A percentile compares a stretch with the other conserved stretches of the same genome.
phyloP scores from a whole-genome alignment of 2,888 invertebrate genomes.

The Falcaria lacertinaria region DNA sequence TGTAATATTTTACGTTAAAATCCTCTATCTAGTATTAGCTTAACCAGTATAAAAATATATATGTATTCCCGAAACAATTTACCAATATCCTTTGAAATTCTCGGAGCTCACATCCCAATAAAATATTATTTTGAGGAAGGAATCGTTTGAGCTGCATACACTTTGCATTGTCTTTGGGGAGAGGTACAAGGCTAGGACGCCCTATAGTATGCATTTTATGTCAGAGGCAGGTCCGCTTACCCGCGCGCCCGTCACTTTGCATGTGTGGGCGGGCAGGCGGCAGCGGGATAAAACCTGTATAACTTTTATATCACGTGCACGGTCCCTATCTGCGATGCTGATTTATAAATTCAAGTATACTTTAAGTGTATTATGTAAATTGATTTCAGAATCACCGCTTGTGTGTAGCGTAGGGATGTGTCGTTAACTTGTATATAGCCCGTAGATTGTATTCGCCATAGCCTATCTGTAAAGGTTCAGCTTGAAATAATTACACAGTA shows the following conservation, averaged over 20 bases:
- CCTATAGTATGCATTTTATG: slow-evolving; percentile 48
- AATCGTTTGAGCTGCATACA: slow-evolving; percentile 14
- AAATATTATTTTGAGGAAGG: slow-evolving; percentile 8
- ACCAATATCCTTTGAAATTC: too few species aligned
- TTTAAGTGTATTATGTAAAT: slow-evolving; percentile 56
- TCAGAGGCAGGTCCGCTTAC: slow-evolving; percentile 36
- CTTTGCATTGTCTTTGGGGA: slow-evolving; percentile 31
- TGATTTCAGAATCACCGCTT: slow-evolving; percentile 43
- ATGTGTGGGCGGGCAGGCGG: slow-evolving; percentile 33
- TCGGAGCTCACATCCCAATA: slow-evolving; percentile 6
- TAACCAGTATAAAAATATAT: too few species aligned
- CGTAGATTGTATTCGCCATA: too few species aligned
- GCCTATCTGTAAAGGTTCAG: too few species aligned
- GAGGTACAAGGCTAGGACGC: slow-evolving; percentile 28
- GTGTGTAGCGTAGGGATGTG: too few species aligned
- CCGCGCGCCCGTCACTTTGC: slow-evolving; percentile 45
- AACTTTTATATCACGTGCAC: slow-evolving; percentile 53
- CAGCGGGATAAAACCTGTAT: slow-evolving; percentile 47
- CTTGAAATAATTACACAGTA: too few species aligned
- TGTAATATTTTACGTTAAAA: too few species aligned
- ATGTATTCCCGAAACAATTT: too few species aligned
- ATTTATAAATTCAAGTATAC: slow-evolving; percentile 58
- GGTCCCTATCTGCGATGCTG: slow-evolving; percentile 46
- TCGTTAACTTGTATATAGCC: too few species aligned
- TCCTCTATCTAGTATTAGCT: too few species aligned